These are phyloP conservation scores for Geopemphigus sp. DNA, from an alignment of 1,140 invertebrate genomes.

Conservation along the genomic window DNA sequence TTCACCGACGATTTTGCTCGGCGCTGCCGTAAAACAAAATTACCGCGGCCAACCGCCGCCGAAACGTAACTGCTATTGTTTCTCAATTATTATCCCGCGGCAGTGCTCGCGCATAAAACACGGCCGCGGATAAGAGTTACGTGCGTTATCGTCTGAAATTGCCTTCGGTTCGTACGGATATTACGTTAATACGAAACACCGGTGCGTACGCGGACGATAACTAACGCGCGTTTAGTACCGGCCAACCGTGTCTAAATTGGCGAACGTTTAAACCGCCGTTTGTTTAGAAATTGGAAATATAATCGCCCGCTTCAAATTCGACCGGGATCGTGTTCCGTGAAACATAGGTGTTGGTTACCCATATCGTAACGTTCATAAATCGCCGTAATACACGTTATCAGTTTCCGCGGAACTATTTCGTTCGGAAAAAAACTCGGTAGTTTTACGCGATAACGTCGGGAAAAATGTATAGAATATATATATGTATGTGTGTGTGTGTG, in stretches of 20 bases:
- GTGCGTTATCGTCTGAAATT: not conserved
- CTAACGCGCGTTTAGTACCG: not conserved
- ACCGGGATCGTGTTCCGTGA: too few species aligned
- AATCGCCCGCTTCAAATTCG: too few species aligned
- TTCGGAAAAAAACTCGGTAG: too few species aligned
- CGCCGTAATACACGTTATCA: too few species aligned
- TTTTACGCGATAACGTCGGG: too few species aligned
- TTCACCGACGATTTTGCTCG: not conserved
- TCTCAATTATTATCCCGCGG: conserved; percentile 1
- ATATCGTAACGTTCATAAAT: too few species aligned
- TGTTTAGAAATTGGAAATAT: not conserved
- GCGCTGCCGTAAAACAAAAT: not conserved
- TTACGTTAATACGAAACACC: not conserved
- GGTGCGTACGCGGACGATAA: not conserved
- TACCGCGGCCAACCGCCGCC: too few species aligned
- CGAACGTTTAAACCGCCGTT: not conserved
- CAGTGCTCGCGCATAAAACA: conserved; percentile 4
- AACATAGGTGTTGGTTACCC: too few species aligned
- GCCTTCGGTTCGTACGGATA: not conserved
- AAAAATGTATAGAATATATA: too few species aligned
- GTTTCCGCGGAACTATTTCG: too few species aligned
- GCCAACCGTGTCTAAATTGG: not conserved
- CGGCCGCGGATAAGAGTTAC: not conserved
- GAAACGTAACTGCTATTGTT: conserved; percentile 5
- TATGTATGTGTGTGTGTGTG: too few species aligned